Conservation (phyloP, 2,113 vertebrate genomes). For the Ascaphus truei region DNA sequence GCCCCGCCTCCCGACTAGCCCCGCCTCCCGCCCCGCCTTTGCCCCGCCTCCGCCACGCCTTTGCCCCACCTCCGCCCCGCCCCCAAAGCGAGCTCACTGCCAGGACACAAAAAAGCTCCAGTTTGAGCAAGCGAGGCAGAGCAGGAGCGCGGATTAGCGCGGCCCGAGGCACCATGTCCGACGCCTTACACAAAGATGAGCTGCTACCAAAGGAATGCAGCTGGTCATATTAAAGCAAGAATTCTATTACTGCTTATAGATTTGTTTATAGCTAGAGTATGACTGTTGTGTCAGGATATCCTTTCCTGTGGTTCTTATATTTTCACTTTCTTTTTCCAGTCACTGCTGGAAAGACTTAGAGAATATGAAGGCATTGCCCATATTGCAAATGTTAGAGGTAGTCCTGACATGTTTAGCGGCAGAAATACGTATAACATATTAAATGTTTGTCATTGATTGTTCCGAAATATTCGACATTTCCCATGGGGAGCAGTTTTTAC, state of each 20-base stretch:
- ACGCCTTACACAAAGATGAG: slow-evolving; percentile 5
- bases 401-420: neutral
- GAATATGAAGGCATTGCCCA: neutral
- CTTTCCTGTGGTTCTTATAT: neutral
- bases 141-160: too few relatives aligned
- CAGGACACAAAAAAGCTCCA: too few relatives aligned
- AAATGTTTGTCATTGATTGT: neutral
- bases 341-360: neutral
- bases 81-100: too few relatives aligned
- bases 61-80: too few relatives aligned
- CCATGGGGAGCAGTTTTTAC: neutral
- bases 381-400: too few relatives aligned
- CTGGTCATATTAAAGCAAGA: slow-evolving; percentile 22
- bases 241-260: slow-evolving; percentile 29
- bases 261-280: slow-evolving; percentile 11
- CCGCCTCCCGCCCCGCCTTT: too few relatives aligned
- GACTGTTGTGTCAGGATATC: slow-evolving; percentile 3
- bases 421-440: neutral
- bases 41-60: too few relatives aligned
- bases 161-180: too few relatives aligned
- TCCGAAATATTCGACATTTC: neutral
- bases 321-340: neutral
- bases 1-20: too few relatives aligned
- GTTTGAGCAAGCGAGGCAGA: too few relatives aligned
- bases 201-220: slow-evolving; percentile 29